These are phyloP conservation scores for Burhinus oedicnemus DNA, from an alignment of 2,113 vertebrate species.

Conservation along the genomic window DNA sequence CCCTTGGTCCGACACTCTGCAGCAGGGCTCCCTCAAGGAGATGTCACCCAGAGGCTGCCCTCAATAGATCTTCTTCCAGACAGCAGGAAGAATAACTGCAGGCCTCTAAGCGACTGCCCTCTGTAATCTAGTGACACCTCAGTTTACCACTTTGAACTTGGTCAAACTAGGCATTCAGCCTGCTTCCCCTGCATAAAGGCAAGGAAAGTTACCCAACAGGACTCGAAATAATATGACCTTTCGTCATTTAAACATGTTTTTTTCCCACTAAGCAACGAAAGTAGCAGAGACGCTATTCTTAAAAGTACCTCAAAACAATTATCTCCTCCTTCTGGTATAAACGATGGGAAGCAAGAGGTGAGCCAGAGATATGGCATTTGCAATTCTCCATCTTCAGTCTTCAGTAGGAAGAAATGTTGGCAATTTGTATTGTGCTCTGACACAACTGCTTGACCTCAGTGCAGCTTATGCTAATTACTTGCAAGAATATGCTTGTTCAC, in stretches of 20 bases:
- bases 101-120: background rate
- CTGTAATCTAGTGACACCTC: background rate
- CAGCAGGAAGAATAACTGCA: background rate
- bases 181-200: background rate
- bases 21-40: background rate
- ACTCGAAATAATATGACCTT: background rate
- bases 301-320: background rate
- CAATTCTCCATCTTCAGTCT: background rate
- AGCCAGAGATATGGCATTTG: background rate
- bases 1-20: background rate
- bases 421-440: background rate
- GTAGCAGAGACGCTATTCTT: background rate
- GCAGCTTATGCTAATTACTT: constrained; percentile 31
- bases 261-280: background rate
- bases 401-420: background rate
- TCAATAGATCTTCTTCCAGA: background rate
- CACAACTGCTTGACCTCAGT: constrained; percentile 9
- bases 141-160: background rate
- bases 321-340: background rate
- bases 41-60: background rate
- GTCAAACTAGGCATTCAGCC: background rate
- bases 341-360: background rate
- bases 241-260: background rate
- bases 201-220: background rate
- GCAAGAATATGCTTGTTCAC: background rate